Percentiles rank a stretch among this genome's conserved stretches.
Evolutionary conservation across 2,113 vertebrate genomes (phyloP).

Genomic region (Pseudonaja textilis): DNA sequence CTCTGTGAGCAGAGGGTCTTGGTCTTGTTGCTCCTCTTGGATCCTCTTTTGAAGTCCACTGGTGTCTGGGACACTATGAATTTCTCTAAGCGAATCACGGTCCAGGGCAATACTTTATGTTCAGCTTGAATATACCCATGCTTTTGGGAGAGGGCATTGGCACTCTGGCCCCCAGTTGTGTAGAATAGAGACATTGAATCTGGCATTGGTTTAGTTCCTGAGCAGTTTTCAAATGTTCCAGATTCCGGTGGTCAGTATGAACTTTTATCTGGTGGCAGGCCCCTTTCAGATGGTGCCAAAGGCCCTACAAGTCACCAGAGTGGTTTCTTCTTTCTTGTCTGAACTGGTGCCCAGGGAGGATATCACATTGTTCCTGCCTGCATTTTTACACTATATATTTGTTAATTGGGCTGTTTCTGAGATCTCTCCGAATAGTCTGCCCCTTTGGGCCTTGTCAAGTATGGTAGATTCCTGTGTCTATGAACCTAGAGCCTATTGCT

Average conservation of each 20-base stretch:
- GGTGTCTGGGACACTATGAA: no score
- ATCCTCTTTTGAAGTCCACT: no score
- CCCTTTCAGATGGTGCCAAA: not conserved
- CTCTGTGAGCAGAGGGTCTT: no score
- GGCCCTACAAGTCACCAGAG: not conserved
- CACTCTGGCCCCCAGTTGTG: no score
- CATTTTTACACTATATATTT: not conserved
- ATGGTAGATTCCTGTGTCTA: not conserved
- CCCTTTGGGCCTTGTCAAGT: not conserved
- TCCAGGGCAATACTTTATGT: no score
- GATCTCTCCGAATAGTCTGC: not conserved
- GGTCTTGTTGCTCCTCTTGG: no score
- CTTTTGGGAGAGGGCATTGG: no score
- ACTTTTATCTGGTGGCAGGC: not conserved
- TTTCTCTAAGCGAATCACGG: no score
- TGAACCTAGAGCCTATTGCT: not conserved
- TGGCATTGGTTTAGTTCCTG: no score
- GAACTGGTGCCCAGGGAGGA: not conserved
- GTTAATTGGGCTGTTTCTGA: not conserved
- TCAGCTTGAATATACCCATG: no score
- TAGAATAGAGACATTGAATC: no score
- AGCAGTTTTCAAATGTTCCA: not conserved
- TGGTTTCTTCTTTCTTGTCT: not conserved
- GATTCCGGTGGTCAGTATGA: not conserved
- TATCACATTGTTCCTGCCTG: not conserved